Base-by-base conservation (phyloP, 2,113 vertebrate genomes). In the Paralichthys olivaceus region DNA sequence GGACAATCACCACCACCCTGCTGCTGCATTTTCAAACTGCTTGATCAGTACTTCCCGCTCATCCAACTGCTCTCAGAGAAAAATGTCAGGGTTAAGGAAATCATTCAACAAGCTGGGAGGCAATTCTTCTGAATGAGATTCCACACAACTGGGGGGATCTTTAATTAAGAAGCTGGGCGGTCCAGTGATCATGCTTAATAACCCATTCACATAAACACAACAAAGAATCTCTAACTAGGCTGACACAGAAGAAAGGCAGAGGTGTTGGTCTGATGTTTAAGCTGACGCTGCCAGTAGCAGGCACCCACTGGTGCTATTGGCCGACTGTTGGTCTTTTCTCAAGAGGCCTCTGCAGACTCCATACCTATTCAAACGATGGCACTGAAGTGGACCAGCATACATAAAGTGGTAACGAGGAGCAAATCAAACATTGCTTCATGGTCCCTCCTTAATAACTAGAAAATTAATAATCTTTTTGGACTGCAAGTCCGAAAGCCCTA, bases 161-260 rank as follows among this genome's bases (percentile, higher is more conserved):
- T 87, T 80, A 90, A 90, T 90, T 72, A 86, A 78, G 74, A 29
- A 53, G 80, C 80, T 75, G 79, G 87, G 76, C 79, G 89, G 88
- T 92, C 84, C 80, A 81, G 29, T 86, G 89, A 84, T 86, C 79
- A 73, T 54, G 22, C 79, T 87, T 86, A 88, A 90, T 78, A 87
- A 79, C 51, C 85, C 79, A 80, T 91, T 88, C 76, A 89, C 72
- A 89, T 74, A 69, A 79, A 84, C 59, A 72, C 76, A 61, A 89
- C 79, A 88, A 80, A 86, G 73, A 76, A 26, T n/a, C 56, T 37
- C 75, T 45, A 69, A 77, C 62, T 69, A 23, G 62, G 72, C 62
- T 15, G 62, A 56, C 19, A 59, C n/a, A 17, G 49, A 78, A 81
- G 54, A 82, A 72, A 85, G 79, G 76, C 72, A 49, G 54, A 56